Evolutionary conservation across 2,113 vertebrate species (phyloP).

Genomic region (Odobenus rosmarus): DNA sequence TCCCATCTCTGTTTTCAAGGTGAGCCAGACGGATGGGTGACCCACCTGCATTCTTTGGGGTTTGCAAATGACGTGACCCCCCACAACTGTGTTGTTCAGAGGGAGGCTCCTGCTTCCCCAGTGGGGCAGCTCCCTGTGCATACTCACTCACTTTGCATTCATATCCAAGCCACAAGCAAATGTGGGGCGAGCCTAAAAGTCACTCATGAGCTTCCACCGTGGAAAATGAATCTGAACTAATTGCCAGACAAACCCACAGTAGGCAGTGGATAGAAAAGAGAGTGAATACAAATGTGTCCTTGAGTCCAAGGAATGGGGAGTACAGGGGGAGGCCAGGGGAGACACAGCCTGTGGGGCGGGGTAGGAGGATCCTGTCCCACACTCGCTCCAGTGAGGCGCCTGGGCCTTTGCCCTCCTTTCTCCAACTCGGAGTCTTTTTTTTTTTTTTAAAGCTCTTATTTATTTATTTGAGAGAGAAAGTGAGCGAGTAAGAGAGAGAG

Average conservation of each 20-base stretch:
- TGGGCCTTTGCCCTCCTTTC: background rate
- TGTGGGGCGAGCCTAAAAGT: accelerated
- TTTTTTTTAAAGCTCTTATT: background rate
- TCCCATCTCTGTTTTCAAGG: background rate
- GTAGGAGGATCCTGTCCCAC: background rate
- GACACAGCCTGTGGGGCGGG: background rate
- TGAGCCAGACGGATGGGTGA: too few species aligned
- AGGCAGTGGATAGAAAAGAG: accelerated
- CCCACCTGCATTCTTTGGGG: background rate
- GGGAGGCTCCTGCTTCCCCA: background rate
- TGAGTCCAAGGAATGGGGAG: background rate
- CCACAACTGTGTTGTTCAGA: accelerated
- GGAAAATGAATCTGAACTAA: background rate
- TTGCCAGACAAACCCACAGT: accelerated
- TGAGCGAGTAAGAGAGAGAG: background rate
- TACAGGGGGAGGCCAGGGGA: background rate
- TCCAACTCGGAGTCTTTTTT: background rate
- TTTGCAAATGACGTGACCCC: background rate
- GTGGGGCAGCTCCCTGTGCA: accelerated
- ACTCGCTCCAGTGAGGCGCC: background rate
- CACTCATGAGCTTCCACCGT: accelerated
- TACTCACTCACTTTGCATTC: background rate
- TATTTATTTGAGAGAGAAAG: background rate
- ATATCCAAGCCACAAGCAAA: background rate
- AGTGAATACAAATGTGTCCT: background rate